Base-by-base conservation (phyloP, 2,888 invertebrate species). In the Abscondita cerata region DNA sequence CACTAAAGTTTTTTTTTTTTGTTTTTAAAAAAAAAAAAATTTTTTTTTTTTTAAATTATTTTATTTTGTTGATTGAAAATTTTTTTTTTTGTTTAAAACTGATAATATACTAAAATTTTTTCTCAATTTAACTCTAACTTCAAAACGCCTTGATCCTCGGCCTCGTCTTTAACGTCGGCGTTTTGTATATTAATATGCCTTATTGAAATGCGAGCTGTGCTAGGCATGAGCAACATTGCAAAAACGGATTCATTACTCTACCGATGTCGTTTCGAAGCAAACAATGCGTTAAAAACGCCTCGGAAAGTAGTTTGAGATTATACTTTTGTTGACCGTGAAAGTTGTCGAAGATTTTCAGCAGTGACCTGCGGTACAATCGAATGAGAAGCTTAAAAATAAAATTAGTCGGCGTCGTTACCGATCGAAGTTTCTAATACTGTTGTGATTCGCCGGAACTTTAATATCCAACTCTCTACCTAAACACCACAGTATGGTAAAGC, bases 201-300 rank as follows among this genome's bases (percentile, higher is more conserved):
- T n/a, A 93, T 89, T 31, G 91, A 90, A 66, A 92, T 87, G n/a
- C 92, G 83, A 54, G 92, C 91, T 0, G 94, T 93, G 64, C 89
- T 89, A 0, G 92, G 87, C 66, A 91, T 88, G 18, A 95, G 81
- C 15, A 95, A 81, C 79, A 92, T 90, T 63, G 87, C 82, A 55
- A 93, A 3, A 93, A 81, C 0, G 93, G 92, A 73, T 92, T 92
- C 19, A 95, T 84, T 9, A 95, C 83, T 1, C 93, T 83, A 0
- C 89, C 86, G 57, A 93, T 84, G 74, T 95, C 95, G 11, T 91
- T 91, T 31, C 90, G 85, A 51, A 91, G 81, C 2, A 95, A 81
- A 18, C 87, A 85, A 57, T 89, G 89, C 47, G 89, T 84, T 31
- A 95, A 80, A 91, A 95, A 95, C 18, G 88, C 87, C 68, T 89